phyloP scores from a whole-genome alignment of 2,113 vertebrate species.

The Gobiocypris rarus region DNA sequence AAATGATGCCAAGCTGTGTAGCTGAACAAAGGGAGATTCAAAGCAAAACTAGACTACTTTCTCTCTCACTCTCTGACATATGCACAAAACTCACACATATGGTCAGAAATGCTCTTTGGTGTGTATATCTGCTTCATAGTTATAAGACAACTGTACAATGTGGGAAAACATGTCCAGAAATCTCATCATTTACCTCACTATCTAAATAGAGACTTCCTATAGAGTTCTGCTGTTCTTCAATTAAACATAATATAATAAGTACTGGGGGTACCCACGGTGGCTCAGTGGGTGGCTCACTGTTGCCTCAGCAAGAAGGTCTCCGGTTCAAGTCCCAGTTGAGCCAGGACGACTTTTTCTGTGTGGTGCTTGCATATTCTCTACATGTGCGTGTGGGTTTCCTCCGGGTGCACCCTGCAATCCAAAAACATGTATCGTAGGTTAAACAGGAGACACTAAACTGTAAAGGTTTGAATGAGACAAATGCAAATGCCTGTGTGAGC shows the following conservation, averaged over 20 bases:
- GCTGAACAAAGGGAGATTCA: conserved; percentile 43
- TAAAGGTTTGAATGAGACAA: no score
- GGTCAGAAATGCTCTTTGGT: neutral
- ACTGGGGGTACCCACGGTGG: neutral
- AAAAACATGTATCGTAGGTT: no score
- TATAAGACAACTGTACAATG: neutral
- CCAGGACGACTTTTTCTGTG: no score
- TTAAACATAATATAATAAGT: neutral
- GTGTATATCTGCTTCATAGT: neutral
- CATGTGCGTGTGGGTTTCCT: no score
- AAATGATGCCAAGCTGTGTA: conserved; percentile 44
- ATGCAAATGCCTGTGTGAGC: no score
- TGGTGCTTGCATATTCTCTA: no score
- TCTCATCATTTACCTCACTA: neutral
- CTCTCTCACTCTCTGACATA: neutral
- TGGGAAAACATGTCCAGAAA: neutral
- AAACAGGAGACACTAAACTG: no score
- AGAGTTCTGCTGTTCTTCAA: neutral
- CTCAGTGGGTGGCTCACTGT: no score
- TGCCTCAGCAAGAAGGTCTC: no score
- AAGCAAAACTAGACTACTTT: conserved; percentile 23
- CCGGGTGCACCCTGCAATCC: no score
- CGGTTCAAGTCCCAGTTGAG: no score
- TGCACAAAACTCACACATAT: neutral
- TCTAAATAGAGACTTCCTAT: neutral